These are phyloP conservation scores for Venustaconcha ellipsiformis DNA, from an alignment of 1,140 invertebrate genomes.

Conservation along the genomic window DNA sequence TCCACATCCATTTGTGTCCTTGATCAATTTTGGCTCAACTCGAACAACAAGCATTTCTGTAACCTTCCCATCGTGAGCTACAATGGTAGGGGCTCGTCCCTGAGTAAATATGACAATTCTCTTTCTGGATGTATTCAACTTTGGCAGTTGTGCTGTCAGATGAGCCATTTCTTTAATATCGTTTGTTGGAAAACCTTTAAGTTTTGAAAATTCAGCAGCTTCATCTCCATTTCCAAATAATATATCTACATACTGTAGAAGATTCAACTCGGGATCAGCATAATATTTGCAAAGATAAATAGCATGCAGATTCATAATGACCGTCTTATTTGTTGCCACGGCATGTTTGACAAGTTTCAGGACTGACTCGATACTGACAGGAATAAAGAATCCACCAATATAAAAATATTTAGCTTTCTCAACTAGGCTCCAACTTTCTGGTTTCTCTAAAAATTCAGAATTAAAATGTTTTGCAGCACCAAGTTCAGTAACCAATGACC, in stretches of 20 bases:
- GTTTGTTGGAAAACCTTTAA: constrained; percentile 78
- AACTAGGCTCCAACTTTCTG: constrained; percentile 82
- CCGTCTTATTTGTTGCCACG: constrained; percentile 81
- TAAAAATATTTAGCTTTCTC: constrained; percentile 88
- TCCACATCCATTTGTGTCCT: constrained; percentile 97
- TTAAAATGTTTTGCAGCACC: constrained; percentile 95
- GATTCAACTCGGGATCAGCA: constrained; percentile 83
- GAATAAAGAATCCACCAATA: constrained; percentile 95
- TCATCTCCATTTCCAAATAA: constrained; percentile 97
- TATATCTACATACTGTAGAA: constrained; percentile 94
- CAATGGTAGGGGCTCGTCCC: constrained; percentile 85
- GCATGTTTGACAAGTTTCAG: constrained; percentile 82
- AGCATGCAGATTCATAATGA: constrained; percentile 96
- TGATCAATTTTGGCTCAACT: constrained; percentile 50
- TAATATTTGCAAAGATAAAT: constrained; percentile 94
- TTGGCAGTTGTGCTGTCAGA: constrained; percentile 81
- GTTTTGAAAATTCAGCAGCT: constrained; percentile 84
- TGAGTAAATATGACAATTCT: constrained; percentile 91
- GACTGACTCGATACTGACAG: constrained; percentile 90
- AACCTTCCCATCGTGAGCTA: constrained; percentile 74
- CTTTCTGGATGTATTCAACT: constrained; percentile 77
- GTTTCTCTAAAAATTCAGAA: constrained; percentile 82
- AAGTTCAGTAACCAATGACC: constrained; percentile 94
- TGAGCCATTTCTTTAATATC: constrained; percentile 89
- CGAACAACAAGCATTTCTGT: constrained; percentile 46